Base-by-base conservation (phyloP, 2,113 vertebrate species). In the Suncus etruscus region DNA sequence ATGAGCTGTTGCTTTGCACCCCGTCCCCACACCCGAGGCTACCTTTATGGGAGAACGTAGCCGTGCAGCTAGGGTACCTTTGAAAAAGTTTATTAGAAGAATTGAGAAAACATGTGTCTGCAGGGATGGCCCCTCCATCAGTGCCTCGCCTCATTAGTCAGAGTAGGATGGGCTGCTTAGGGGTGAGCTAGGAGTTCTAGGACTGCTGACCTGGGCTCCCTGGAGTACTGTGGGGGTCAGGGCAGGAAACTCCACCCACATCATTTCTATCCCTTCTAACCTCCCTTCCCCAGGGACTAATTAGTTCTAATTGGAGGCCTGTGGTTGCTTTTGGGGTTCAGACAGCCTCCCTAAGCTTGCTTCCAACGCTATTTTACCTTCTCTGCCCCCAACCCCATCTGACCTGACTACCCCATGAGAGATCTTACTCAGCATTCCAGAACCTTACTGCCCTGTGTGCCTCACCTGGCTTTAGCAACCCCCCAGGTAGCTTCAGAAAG, bases 1-100 rank as follows among this genome's bases (percentile, higher is more conserved):
- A 96, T 96, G 94, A 96, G 94, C 93, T 96, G 93, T 95, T 94
- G 39, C 93, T 63, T 1, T 83, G 31, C 0, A 0, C 76, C 87
- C 73, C 86, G 63, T 78, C 93, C 45, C 58, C 89, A 0, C 93
- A 94, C 95, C 96, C 87, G 88, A 77, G 95, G 90, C 95, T 94
- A 68, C 79, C 32, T 92, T 82, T 77, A 45, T 63, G 80, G 86
- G 88, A 72, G 95, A 94, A 96, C 81, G 76, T 94, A 96, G 92
- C 90, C 39, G 8, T 95, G 95, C 90, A 74, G 88, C 80, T 92
- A 86, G 45, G 87, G 86, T 90, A 79, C 58, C 72, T 79, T 86
- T 81, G 31, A 85, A 83, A 91, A 94, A 94, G 93, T 96, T 93
- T 94, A 94, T 94, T 85, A 91, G 94, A 69, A 86, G 90, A 65